A percentile compares a stretch with the other conserved stretches of the same genome.
phyloP scores from a whole-genome alignment of 2,797 vertebrate species.

The Bradypus variegatus region DNA sequence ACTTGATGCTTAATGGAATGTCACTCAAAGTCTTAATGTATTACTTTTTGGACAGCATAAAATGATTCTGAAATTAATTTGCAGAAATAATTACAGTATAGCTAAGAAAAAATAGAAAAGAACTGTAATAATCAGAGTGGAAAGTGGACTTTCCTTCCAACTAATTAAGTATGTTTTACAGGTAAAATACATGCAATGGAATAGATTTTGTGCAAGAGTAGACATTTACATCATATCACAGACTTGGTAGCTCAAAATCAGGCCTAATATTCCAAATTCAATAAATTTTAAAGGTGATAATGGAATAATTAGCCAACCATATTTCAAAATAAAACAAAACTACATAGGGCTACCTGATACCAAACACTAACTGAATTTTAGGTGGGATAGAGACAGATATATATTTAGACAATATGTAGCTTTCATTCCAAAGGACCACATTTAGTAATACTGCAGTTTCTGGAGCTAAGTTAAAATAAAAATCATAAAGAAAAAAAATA shows the following conservation, averaged over 20 bases:
- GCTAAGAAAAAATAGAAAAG: background rate
- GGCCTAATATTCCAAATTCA: background rate
- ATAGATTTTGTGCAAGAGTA: background rate
- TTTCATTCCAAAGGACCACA: too few species aligned
- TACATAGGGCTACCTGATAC: background rate
- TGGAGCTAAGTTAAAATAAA: too few species aligned
- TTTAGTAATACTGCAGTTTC: too few species aligned
- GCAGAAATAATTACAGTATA: background rate
- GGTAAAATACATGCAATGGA: background rate
- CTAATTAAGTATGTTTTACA: background rate
- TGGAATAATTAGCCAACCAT: background rate
- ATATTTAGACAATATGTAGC: background rate
- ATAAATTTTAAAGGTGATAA: background rate
- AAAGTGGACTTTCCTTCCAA: background rate
- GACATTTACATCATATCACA: background rate
- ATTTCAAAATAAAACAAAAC: background rate
- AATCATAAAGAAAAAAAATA: background rate
- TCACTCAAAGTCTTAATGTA: background rate
- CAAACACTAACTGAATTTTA: background rate
- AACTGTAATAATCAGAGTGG: background rate
- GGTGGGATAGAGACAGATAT: background rate
- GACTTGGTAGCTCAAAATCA: background rate
- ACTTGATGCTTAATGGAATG: background rate
- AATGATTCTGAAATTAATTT: slow-evolving; percentile 39
- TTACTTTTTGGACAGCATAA: slow-evolving; percentile 10